Base-by-base conservation (phyloP, 2,797 vertebrate genomes). In the Phylloscopus collybita region DNA sequence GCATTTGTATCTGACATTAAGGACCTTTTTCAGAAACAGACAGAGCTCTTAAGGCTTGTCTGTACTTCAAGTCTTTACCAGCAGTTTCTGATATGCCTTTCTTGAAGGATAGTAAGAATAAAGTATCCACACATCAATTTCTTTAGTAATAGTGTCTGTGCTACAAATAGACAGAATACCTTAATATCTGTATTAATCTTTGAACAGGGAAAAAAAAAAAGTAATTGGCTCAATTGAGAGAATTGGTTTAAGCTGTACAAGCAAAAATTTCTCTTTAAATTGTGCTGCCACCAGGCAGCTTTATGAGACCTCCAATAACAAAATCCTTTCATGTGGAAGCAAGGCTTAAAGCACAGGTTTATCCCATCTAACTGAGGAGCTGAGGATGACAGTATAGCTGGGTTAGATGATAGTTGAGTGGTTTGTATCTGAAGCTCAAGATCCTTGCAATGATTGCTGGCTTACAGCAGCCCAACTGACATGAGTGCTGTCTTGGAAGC, bases 281-380 rank as follows among this genome's bases (percentile, higher is more conserved):
- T 89, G 50, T 8, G 2, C 54, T 96, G 50, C 88, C 42, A 89
- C 69, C 6, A 89, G 51, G 53, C 71, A 94, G 73, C 69, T 74
- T 81, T 83, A 62, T 0, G 2, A 61, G 49, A 51, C 56, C 67
- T 62, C 34, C 45, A 74, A 65, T 38, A 74, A 54, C 78, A 92
- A 86, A 92, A 64, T 38, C 71, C 36, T 88, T 88, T 86, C 74
- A 71, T 64, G 64, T 53, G 26, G 44, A 76, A 70, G 26, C 32
- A 71, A 80, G 38, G 38, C 74, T 92, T 89, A 85, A 88, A 36
- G 53, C 71, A 88, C 71, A 88, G 90, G 83, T 94, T 93, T 95
- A 70, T 90, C 38, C 53, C 53, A 60, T 92, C 36, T 88, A 49
- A 59, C 29, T 80, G 71, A 72, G 27, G 30, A 84, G n/a, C 40